These are phyloP conservation scores for Pteronotus mesoamericanus DNA, from an alignment of 2,797 vertebrate genomes.

Conservation along the genomic window DNA sequence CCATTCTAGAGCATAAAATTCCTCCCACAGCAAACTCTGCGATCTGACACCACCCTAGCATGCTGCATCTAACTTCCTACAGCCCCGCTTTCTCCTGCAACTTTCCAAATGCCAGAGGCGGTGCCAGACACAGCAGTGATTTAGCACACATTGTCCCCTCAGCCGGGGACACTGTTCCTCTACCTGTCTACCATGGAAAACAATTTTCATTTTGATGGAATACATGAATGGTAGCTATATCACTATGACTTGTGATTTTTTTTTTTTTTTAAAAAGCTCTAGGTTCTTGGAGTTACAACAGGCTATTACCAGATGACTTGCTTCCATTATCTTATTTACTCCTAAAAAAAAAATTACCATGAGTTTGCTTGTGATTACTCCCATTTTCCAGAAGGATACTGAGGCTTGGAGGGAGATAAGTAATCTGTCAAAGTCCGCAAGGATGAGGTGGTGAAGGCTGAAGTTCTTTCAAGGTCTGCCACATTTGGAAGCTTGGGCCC, in stretches of 20 bases:
- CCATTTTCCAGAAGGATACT: neutral
- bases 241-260: neutral
- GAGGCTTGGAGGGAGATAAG: neutral
- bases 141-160: neutral
- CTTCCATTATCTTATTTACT: neutral
- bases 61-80: neutral
- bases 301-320: neutral
- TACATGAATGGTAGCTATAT: neutral
- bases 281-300: neutral
- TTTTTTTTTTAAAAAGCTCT: neutral
- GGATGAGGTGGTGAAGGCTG: neutral
- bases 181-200: neutral
- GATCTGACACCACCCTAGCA: neutral
- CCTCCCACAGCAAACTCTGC: neutral
- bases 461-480: neutral
- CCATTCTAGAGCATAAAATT: neutral
- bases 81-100: neutral
- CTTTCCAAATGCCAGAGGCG: neutral
- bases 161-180: neutral
- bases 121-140: neutral
- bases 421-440: neutral
- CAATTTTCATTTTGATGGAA: neutral
- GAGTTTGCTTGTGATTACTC: neutral
- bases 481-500: constrained; percentile 2
- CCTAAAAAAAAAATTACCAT: neutral